phyloP scores from a whole-genome alignment of 2,888 invertebrate genomes.

The Leptinotarsa juncta region DNA sequence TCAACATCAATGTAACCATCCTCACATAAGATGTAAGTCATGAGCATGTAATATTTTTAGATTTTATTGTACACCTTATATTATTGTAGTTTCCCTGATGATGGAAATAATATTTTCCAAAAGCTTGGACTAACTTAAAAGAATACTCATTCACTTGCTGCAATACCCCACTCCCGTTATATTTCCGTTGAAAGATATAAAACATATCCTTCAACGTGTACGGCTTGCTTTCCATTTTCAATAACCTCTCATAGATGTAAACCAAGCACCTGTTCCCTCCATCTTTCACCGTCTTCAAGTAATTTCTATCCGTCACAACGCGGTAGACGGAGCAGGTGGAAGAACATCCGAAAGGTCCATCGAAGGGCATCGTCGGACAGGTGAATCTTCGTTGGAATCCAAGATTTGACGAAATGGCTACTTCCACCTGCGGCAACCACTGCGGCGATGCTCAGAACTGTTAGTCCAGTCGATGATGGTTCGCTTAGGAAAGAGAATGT shows the following conservation, averaged over 20 bases:
- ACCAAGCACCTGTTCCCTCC: not conserved
- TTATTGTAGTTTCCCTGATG: no score
- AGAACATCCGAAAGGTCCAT: conserved; percentile 19
- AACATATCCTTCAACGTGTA: no score
- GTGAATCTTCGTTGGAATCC: conserved; percentile 19
- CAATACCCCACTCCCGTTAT: no score
- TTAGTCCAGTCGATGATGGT: not conserved
- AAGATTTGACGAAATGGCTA: conserved; percentile 7
- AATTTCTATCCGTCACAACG: not conserved
- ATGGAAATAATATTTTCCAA: no score
- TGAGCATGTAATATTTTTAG: no score
- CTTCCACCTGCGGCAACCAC: conserved; percentile 9
- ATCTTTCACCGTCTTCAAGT: not conserved
- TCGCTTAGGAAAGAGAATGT: not conserved
- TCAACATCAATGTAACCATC: no score
- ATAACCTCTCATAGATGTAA: not conserved
- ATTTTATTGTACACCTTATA: no score
- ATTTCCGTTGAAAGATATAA: no score
- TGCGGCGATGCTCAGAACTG: not conserved
- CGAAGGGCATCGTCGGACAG: conserved; percentile 23
- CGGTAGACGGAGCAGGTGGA: conserved; percentile 8
- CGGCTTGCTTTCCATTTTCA: no score
- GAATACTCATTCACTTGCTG: no score
- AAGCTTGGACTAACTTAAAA: no score
- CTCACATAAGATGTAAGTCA: no score